These are phyloP conservation scores for Callorhinus ursinus DNA, from an alignment of 2,113 vertebrate species.

Conservation along the genomic window DNA sequence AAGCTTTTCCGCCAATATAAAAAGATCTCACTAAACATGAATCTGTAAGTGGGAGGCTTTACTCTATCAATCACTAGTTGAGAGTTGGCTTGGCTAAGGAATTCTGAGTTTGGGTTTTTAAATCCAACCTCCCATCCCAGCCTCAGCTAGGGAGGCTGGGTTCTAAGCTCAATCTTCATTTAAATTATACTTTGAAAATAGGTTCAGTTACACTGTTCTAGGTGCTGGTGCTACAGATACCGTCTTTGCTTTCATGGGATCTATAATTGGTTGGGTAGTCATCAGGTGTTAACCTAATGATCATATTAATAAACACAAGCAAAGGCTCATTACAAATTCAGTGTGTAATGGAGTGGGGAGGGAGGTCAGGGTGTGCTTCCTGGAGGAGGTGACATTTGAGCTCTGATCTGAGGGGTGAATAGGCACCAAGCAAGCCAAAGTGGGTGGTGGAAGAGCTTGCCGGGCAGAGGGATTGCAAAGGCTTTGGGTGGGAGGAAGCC, in stretches of 20 bases:
- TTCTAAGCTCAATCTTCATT: background rate
- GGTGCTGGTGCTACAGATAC: background rate
- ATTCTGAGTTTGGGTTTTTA: background rate
- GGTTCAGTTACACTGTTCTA: background rate
- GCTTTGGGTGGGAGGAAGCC: background rate
- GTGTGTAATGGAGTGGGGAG: background rate
- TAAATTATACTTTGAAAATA: background rate
- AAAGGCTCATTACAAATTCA: background rate
- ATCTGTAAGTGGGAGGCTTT: background rate
- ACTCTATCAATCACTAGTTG: background rate
- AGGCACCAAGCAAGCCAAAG: background rate
- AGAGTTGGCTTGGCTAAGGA: background rate
- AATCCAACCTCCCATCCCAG: background rate
- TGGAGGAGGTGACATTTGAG: background rate
- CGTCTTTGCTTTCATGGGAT: background rate
- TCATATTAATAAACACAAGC: background rate
- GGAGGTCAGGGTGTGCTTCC: background rate
- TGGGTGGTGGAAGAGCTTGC: background rate
- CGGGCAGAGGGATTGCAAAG: background rate
- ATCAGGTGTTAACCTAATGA: background rate
- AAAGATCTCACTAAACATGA: background rate
- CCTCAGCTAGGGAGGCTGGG: background rate
- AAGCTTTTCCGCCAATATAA: background rate
- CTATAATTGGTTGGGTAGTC: background rate
- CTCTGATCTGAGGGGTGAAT: background rate